Percentiles rank a stretch among this genome's conserved stretches.
Conservation (phyloP, 2,113 vertebrate species). For the Lepus europaeus region DNA sequence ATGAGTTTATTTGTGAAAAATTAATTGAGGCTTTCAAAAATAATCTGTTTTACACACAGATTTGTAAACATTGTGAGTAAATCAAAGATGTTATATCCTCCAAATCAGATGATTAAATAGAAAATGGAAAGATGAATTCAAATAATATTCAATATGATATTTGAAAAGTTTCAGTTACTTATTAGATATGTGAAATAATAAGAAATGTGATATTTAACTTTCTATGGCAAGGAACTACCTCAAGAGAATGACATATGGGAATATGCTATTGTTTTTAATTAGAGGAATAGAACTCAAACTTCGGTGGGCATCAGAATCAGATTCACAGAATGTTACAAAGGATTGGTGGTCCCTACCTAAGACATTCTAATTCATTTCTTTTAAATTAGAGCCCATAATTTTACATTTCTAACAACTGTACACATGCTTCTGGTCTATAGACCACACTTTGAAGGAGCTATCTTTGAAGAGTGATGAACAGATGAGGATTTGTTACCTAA, state of each 20-base stretch:
- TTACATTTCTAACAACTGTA: conserved; percentile 38
- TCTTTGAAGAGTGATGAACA: neutral
- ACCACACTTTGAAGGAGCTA: neutral
- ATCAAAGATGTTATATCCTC: neutral
- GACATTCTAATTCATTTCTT: neutral
- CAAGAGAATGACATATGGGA: neutral
- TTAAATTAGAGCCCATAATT: neutral
- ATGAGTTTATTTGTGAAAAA: neutral
- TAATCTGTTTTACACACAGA: neutral
- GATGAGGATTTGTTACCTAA: conserved; percentile 51
- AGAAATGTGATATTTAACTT: neutral
- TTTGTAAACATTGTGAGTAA: neutral
- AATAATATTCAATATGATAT: conserved; percentile 6
- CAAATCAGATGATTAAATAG: neutral
- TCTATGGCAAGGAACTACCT: neutral
- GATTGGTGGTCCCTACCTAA: neutral
- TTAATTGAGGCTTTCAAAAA: neutral
- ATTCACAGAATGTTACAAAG: neutral
- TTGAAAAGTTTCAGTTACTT: neutral
- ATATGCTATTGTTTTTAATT: neutral
- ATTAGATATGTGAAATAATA: neutral
- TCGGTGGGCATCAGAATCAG: neutral
- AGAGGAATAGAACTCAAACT: neutral
- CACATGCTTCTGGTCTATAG: neutral
- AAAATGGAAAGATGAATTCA: neutral